These are phyloP conservation scores for Drosophila pseudotalamancana DNA, from an alignment of 2,888 invertebrate genomes.

Conservation along the genomic window DNA sequence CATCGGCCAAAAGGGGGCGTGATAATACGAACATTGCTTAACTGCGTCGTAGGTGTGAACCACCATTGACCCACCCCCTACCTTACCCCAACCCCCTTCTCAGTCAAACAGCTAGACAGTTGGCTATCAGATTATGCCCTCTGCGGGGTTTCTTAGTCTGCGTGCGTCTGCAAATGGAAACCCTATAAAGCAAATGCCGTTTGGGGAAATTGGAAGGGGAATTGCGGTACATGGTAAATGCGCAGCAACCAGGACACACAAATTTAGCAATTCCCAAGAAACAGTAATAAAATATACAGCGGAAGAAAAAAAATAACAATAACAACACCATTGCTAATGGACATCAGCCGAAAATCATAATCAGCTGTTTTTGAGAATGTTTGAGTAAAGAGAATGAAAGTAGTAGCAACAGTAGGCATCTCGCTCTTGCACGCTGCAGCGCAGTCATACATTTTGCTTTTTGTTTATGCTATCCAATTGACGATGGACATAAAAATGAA, in stretches of 20 bases:
- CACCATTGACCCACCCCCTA: conserved; percentile 26
- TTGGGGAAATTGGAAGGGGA: background rate
- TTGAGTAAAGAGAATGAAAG: background rate
- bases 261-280: conserved; percentile 44
- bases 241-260: conserved; percentile 53
- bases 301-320: conserved; percentile 26
- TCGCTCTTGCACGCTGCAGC: conserved; percentile 1
- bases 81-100: background rate
- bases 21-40: conserved; percentile 22
- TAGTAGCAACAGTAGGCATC: background rate
- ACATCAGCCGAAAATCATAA: conserved; percentile 26
- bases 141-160: conserved; percentile 59
- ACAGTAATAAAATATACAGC: conserved; percentile 11
- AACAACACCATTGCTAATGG: conserved; percentile 22
- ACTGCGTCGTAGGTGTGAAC: conserved; percentile 65
- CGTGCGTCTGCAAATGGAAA: conserved; percentile 40
- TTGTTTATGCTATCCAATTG: conserved; percentile 4
- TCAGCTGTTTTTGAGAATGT: conserved; percentile 41
- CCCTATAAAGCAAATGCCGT: conserved; percentile 36
- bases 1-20: conserved; percentile 22
- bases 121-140: conserved; percentile 30
- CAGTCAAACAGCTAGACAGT: conserved; percentile 5
- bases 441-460: background rate
- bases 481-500: background rate
- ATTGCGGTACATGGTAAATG: conserved; percentile 57